Percentiles rank a stretch among this genome's conserved stretches.
Conservation (phyloP, 2,113 vertebrate species). For the Ceyx cyanopectus region DNA sequence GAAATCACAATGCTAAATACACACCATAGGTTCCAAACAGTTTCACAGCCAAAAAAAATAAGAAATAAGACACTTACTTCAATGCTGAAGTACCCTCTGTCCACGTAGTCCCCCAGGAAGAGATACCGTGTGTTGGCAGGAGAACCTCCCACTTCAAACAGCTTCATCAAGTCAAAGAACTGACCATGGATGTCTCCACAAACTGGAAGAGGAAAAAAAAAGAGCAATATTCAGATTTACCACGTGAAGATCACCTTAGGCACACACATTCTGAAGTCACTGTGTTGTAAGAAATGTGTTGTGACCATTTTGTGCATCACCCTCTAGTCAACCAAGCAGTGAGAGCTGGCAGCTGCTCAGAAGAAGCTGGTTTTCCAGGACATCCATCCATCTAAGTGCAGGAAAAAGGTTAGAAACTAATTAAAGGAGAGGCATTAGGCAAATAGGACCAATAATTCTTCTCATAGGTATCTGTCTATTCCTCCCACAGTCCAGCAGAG, state of each 20-base stretch:
- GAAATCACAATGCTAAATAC: background rate
- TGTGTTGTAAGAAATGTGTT: background rate
- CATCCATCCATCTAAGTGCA: accelerated
- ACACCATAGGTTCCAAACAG: background rate
- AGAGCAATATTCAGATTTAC: slow-evolving; percentile 3
- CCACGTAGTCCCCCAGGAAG: slow-evolving; percentile 98
- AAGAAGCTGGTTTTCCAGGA: background rate
- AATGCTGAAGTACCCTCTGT: slow-evolving; percentile 99
- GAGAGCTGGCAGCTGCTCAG: background rate
- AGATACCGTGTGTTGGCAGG: slow-evolving; percentile 98
- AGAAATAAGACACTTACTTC: slow-evolving; percentile 86
- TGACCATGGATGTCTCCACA: slow-evolving; percentile 99
- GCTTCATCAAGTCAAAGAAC: slow-evolving; percentile 99
- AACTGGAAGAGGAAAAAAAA: slow-evolving; percentile 80
- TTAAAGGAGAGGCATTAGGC: background rate
- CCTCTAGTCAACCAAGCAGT: background rate
- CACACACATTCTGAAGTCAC: background rate
- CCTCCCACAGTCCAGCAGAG: background rate
- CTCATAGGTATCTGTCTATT: background rate
- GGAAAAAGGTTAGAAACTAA: background rate
- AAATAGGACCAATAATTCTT: background rate
- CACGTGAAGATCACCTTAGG: background rate
- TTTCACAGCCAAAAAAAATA: background rate
- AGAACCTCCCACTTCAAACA: slow-evolving; percentile 98
- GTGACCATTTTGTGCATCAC: background rate